Percentiles rank a stretch among this genome's conserved stretches.
phyloP scores from a whole-genome alignment of 2,888 invertebrate species.

The Nineta flava region DNA sequence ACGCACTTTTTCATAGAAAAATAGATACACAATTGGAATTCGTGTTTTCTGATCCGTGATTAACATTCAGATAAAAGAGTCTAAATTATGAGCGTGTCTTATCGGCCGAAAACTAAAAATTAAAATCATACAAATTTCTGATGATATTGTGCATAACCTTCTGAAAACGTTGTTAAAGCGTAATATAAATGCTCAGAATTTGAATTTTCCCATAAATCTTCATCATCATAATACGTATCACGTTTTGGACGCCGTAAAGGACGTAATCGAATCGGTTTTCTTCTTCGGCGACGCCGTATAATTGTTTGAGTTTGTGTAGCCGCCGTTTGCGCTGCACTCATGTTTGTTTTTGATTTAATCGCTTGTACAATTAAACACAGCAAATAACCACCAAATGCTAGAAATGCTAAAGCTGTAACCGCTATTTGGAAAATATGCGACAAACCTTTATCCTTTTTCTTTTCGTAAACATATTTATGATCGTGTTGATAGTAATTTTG shows the following conservation, averaged over 20 bases:
- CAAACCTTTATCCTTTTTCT: slow-evolving; percentile 16
- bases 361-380: slow-evolving; percentile 62
- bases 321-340: slow-evolving; percentile 3
- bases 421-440: slow-evolving; percentile 36
- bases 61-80: too few species aligned
- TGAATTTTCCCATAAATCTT: slow-evolving; percentile 20
- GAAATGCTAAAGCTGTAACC: slow-evolving; percentile 60
- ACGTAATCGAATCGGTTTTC: not conserved
- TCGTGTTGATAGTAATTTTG: slow-evolving; percentile 19
- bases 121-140: slow-evolving; percentile 7
- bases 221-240: slow-evolving; percentile 4
- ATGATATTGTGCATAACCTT: slow-evolving; percentile 35
- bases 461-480: slow-evolving; percentile 17
- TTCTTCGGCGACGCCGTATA: not conserved
- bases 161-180: slow-evolving; percentile 34
- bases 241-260: not conserved
- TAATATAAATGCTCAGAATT: slow-evolving; percentile 33
- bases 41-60: too few species aligned
- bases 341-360: slow-evolving; percentile 43
- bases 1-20: too few species aligned
- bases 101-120: too few species aligned
- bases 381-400: slow-evolving; percentile 73
- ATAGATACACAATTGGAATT: too few species aligned
- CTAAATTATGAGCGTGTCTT: too few species aligned
- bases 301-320: not conserved